Conservation (phyloP, 1,140 invertebrate genomes). For the Venturia canescens region DNA sequence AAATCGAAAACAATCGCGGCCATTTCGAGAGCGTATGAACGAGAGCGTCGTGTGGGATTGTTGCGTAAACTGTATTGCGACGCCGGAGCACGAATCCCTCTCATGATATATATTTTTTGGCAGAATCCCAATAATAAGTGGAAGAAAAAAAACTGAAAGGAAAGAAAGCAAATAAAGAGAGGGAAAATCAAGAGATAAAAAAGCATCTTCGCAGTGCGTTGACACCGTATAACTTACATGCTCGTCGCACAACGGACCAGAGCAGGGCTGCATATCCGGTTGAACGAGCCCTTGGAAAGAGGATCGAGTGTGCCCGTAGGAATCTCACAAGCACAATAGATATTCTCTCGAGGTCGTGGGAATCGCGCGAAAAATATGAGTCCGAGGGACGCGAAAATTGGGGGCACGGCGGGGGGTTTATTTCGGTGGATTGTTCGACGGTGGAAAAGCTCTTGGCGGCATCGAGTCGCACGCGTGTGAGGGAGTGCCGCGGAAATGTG, state of each 20-base stretch:
- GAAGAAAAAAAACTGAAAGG: too few relatives aligned
- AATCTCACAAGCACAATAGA: background rate
- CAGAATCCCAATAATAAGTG: background rate
- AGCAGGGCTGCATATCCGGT: constrained; percentile 9
- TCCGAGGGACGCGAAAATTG: background rate
- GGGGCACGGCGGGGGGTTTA: background rate
- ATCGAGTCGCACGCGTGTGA: background rate
- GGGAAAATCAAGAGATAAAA: background rate
- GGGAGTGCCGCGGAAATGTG: background rate
- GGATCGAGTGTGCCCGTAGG: background rate
- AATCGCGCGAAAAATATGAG: background rate
- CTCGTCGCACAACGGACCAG: constrained; percentile 3
- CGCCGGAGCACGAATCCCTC: background rate
- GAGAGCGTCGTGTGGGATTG: background rate
- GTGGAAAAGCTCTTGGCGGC: background rate
- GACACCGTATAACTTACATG: constrained; percentile 22
- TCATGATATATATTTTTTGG: background rate
- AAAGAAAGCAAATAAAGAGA: background rate
- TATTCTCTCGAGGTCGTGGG: background rate
- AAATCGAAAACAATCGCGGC: too few relatives aligned
- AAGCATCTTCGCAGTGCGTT: background rate
- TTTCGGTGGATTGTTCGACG: background rate
- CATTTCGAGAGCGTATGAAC: background rate
- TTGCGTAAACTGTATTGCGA: background rate
- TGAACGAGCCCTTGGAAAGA: background rate